Evolutionary conservation across 2,888 invertebrate genomes (phyloP).

Genomic region (Cerastoderma edule): DNA sequence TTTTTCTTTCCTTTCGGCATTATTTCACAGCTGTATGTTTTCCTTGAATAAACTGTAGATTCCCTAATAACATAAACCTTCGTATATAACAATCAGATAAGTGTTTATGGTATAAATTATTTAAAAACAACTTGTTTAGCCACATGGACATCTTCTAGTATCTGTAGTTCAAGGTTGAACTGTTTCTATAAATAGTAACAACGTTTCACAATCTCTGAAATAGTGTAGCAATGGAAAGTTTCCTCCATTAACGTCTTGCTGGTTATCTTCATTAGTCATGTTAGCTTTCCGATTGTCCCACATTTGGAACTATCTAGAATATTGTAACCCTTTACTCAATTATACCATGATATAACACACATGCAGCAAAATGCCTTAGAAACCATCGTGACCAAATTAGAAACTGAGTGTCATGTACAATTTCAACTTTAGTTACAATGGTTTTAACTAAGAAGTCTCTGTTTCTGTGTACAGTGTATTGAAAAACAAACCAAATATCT

Average conservation of each 20-base stretch:
- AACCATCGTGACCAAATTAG: no score
- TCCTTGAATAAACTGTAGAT: constrained; percentile 68
- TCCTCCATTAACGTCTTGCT: not conserved
- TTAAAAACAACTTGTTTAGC: constrained; percentile 61
- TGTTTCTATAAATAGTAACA: constrained; percentile 30
- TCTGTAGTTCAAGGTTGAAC: constrained; percentile 56
- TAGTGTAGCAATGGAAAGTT: constrained; percentile 1
- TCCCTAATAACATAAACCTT: constrained; percentile 69
- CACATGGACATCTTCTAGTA: constrained; percentile 70
- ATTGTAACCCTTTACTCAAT: no score
- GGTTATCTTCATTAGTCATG: no score
- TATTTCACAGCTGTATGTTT: constrained; percentile 68
- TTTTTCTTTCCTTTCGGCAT: constrained; percentile 77
- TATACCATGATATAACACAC: no score
- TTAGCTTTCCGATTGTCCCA: no score
- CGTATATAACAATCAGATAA: constrained; percentile 75
- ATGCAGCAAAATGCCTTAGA: no score
- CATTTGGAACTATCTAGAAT: no score
- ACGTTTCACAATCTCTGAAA: constrained; percentile 19
- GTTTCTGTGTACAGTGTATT: no score
- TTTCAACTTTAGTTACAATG: no score
- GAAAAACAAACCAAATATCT: no score
- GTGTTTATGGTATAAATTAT: constrained; percentile 60
- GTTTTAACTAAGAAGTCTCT: no score
- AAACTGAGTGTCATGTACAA: no score